Conservation (phyloP, 2,113 vertebrate genomes). For the Sander vitreus region DNA sequence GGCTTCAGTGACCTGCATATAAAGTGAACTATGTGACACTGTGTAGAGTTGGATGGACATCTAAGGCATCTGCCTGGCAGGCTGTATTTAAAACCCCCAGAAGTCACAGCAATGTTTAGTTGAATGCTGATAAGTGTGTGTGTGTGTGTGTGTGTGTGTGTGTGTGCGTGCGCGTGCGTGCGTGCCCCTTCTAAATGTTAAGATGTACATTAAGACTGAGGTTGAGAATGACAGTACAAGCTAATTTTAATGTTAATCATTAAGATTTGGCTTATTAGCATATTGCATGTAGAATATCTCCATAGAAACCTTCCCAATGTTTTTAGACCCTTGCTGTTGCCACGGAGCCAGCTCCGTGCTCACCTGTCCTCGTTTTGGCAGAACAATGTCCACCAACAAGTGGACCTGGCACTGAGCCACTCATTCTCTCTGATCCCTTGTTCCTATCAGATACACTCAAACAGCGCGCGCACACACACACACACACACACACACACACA, state of each 20-base stretch:
- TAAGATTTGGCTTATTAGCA: neutral
- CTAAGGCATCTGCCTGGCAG: slow-evolving; percentile 17
- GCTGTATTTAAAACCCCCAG: slow-evolving; percentile 34
- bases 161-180: too few relatives aligned
- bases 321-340: neutral
- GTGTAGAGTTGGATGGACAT: slow-evolving; percentile 32
- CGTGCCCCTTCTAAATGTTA: neutral
- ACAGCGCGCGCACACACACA: neutral
- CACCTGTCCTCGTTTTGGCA: slow-evolving; percentile 2
- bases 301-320: neutral
- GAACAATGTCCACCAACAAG: slow-evolving; percentile 12
- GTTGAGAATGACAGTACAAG: neutral
- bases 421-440: slow-evolving; percentile 39
- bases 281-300: neutral
- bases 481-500: too few relatives aligned
- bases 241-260: slow-evolving; percentile 2
- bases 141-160: neutral
- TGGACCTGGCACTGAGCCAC: slow-evolving; percentile 32
- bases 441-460: slow-evolving; percentile 17
- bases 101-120: slow-evolving; percentile 16
- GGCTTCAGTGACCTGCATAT: slow-evolving; percentile 35
- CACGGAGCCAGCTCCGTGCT: neutral
- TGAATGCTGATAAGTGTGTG: neutral
- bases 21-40: slow-evolving; percentile 27
- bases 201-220: slow-evolving; percentile 6